A percentile compares a stretch with the other conserved stretches of the same genome.
Conservation (phyloP, 92 coral and sea anemone species). For the Actinostola sp. region DNA sequence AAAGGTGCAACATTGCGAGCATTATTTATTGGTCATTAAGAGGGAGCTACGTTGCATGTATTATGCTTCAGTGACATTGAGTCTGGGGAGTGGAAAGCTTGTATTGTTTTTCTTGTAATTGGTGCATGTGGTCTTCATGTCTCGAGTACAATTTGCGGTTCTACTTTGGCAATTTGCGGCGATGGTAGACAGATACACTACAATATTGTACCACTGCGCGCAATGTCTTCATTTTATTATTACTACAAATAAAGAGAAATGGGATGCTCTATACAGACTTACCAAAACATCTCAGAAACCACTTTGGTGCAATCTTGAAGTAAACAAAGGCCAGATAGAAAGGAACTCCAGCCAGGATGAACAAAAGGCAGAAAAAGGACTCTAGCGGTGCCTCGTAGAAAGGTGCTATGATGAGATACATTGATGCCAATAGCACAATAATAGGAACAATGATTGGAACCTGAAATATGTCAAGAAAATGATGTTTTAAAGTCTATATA, state of each 20-base stretch:
- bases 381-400: conserved; percentile 89
- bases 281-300: conserved; percentile 66
- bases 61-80: neutral
- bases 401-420: conserved; percentile 85
- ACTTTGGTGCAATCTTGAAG: conserved; percentile 71
- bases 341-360: conserved; percentile 88
- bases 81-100: neutral
- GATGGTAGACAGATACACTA: too few relatives aligned
- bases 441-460: conserved; percentile 75
- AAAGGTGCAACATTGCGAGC: too few relatives aligned
- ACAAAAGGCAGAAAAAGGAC: conserved; percentile 84
- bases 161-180: too few relatives aligned
- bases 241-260: too few relatives aligned
- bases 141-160: too few relatives aligned
- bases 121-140: too few relatives aligned
- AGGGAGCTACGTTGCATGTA: neutral
- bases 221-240: too few relatives aligned
- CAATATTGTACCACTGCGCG: too few relatives aligned
- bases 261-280: conserved; percentile 10
- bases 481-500: too few relatives aligned
- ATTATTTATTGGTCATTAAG: neutral
- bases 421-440: conserved; percentile 77
- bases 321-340: conserved; percentile 80
- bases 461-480: too few relatives aligned
- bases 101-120: too few relatives aligned